phyloP scores from a whole-genome alignment of 2,888 invertebrate genomes.

The Dasysyrphus tricinctus region DNA sequence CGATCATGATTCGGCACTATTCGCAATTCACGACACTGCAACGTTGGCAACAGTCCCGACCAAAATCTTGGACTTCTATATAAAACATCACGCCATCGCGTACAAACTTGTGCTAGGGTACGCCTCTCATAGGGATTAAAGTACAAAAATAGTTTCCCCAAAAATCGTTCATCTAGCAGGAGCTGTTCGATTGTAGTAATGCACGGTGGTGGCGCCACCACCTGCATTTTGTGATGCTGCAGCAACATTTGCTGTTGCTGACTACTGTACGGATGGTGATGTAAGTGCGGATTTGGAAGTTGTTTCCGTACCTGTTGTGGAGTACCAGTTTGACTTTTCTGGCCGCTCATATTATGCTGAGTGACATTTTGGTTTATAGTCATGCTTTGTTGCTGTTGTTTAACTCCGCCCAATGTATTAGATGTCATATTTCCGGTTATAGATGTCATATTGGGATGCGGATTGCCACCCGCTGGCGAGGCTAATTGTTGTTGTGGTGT shows the following conservation, averaged over 20 bases:
- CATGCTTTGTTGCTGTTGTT: slow-evolving; percentile 80
- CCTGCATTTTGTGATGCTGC: slow-evolving; percentile 77
- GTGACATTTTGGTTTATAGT: slow-evolving; percentile 75
- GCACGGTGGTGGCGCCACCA: slow-evolving; percentile 84
- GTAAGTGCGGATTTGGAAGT: slow-evolving; percentile 82
- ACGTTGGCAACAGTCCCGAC: slow-evolving; percentile 92
- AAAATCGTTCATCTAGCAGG: slow-evolving; percentile 92
- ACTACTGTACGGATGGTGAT: slow-evolving; percentile 81
- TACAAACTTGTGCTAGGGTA: slow-evolving; percentile 92
- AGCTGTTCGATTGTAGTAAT: slow-evolving; percentile 89
- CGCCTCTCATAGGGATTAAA: slow-evolving; percentile 91
- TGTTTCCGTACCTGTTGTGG: slow-evolving; percentile 83
- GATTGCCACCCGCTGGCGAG: slow-evolving; percentile 52
- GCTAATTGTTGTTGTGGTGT: slow-evolving; percentile 65
- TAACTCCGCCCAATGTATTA: slow-evolving; percentile 63
- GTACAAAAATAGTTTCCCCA: slow-evolving; percentile 92
- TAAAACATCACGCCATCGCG: slow-evolving; percentile 93
- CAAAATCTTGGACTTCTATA: slow-evolving; percentile 95
- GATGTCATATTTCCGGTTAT: slow-evolving; percentile 43
- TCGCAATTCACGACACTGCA: slow-evolving; percentile 93
- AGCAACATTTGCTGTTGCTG: slow-evolving; percentile 68
- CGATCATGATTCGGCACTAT: slow-evolving; percentile 85
- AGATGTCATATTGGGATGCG: slow-evolving; percentile 42
- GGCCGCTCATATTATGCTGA: slow-evolving; percentile 67
- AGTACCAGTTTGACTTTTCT: slow-evolving; percentile 80